Evolutionary conservation across 2,888 invertebrate species (phyloP).

Genomic region (Meiosimyza platycephala): DNA sequence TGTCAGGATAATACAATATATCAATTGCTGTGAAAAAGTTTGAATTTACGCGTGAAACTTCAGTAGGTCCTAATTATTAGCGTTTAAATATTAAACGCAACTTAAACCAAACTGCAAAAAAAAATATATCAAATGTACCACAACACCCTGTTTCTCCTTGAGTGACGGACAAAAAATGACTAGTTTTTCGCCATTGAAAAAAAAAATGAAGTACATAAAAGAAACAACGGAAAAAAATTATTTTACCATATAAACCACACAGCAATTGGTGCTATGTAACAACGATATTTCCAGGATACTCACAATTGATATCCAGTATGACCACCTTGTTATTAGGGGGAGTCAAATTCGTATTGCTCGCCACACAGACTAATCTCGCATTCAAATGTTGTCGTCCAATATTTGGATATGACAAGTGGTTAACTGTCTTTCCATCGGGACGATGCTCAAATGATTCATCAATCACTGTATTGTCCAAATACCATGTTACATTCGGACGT

Average conservation of each 20-base stretch:
- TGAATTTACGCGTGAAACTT: no score
- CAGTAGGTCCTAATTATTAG: no score
- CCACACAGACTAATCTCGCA: conserved; percentile 86
- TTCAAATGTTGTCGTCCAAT: conserved; percentile 86
- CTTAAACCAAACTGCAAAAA: not conserved
- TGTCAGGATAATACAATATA: no score
- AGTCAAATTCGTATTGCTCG: conserved; percentile 86
- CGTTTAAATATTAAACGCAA: not conserved
- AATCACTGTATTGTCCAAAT: conserved; percentile 84
- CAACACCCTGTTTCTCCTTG: no score
- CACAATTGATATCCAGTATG: conserved; percentile 86
- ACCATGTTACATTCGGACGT: conserved; percentile 84
- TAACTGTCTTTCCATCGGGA: conserved; percentile 78
- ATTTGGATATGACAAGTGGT: conserved; percentile 82
- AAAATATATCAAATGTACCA: no score
- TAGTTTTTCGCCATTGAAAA: no score
- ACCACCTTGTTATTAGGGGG: conserved; percentile 82
- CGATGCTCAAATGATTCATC: conserved; percentile 84
- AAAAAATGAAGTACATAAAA: no score
- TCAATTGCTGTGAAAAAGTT: no score
- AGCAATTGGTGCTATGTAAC: not conserved
- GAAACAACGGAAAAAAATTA: not conserved
- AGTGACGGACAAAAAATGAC: no score
- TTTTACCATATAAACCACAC: not conserved
- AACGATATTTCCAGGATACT: conserved; percentile 68